These are phyloP conservation scores for Aphrophora alni DNA, from an alignment of 2,888 invertebrate species.

Conservation along the genomic window DNA sequence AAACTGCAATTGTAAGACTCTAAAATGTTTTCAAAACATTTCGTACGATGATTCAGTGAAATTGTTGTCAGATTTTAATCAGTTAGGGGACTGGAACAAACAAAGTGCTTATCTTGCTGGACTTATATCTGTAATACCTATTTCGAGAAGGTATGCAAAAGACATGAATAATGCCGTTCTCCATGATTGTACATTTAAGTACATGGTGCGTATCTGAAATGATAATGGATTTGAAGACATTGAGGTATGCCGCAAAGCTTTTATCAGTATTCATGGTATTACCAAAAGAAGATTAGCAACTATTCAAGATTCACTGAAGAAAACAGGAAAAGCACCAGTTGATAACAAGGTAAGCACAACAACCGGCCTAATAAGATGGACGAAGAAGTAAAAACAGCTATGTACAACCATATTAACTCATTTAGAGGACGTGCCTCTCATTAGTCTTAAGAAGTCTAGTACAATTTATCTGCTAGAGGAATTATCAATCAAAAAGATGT, in stretches of 20 bases:
- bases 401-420: no score
- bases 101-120: not conserved
- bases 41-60: constrained; percentile 3
- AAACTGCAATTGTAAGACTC: no score
- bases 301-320: not conserved
- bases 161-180: not conserved
- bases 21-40: not conserved
- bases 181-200: not conserved
- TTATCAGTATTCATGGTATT: not conserved
- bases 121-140: not conserved
- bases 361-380: no score
- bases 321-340: not conserved
- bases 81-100: not conserved
- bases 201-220: not conserved
- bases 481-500: constrained; percentile 2
- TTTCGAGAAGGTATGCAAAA: not conserved
- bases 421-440: no score
- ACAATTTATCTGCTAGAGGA: not conserved
- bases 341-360: not conserved
- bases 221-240: constrained; percentile 7
- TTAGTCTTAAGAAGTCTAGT: not conserved
- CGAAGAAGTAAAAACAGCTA: no score
- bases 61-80: not conserved
- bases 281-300: not conserved
- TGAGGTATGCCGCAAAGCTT: not conserved